Evolutionary conservation across 30 jellyfish, hydroid and myxozoan species (phyloP), one percentile per base, ranked within the genome.

Genomic region (Aurelia coerulea): DNA sequence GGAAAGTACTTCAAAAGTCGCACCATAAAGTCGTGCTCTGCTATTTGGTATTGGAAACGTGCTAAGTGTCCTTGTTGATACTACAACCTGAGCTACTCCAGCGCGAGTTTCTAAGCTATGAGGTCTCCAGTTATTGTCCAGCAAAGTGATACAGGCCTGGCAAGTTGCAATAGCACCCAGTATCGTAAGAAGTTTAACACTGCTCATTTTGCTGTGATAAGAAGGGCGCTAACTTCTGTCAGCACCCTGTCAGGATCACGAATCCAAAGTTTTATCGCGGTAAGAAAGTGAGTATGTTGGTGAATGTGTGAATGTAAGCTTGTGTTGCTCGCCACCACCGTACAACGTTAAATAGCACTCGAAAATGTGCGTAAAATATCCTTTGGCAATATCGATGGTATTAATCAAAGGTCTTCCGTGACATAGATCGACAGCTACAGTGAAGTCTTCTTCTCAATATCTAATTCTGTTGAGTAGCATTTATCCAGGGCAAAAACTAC

Each of bases 81-180:
- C 85, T 59, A 95, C 99, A 2, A 95, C 86, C 31, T 95, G 96
- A 46, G 99, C 99, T 1, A 78, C 85, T 60, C 87, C 89, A 34
- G 99, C 96, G 51, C 98, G 80, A 31, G 73, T 87, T 46, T 90
- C 99, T 35, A 83, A 50, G 51, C 91, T 59, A 64, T 72, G 91
- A 18, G 96, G 99, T 69, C 68, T 92, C 99, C 99, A 95, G 33
- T 86, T 78, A 37, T 96, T 69, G 73, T 90, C 91, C 66, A 95
- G 83, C 33, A 95, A 74, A 18, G 84, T 65, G 53, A 95, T 89
- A 65, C 99, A 95, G n/a, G 85, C 96, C 23, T 84, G 83, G 70
- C 90, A 73, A 51, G 78, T 54, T 41, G 85, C 85, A 33, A 54
- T 81, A 3, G 90, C 65, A 41, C 54, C 64, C 73, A 86, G 85